Base-by-base conservation (phyloP, 2,113 vertebrate genomes). In the Calcarius ornatus region DNA sequence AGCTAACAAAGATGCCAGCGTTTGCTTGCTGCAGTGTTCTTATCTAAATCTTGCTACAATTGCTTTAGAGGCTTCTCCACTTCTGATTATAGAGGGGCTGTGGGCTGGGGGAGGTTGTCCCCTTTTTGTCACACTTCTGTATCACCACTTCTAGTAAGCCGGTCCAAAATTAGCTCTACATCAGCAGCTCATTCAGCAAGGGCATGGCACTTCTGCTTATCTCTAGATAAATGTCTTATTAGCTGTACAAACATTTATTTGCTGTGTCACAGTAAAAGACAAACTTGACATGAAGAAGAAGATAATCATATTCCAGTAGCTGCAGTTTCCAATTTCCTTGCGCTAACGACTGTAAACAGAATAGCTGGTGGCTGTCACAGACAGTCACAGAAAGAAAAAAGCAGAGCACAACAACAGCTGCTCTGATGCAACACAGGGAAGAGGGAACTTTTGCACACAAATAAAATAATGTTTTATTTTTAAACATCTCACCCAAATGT, bases 231-330 rank as follows among this genome's bases (percentile, higher is more conserved):
- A 89, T 45, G 38, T 77, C 83, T 82, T 88, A 77, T 25, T 90
- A 56, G 75, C 68, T 64, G 43, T 42, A 83, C 56, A 89, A 96
- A 94, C 40, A 87, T 83, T 95, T 92, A 3, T 65, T 90, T 73
- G n/a, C 68, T 90, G 22, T 80, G 63, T 95, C 27, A 80, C 63
- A 31, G 54, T 43, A 56, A 35, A 93, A 91, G 81, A 80, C 42
- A 94, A 92, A 72, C 48, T 40, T 93, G 75, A 51, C 45, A 33
- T 25, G 31, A 93, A 75, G 85, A 63, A 82, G 31, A 86, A 75
- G 35, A 73, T 43, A 79, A 61, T 57, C 48, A 57, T 33, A 45
- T 81, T 25, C 73, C 73, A 35, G 57, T 50, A 92, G 61, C 81
- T 81, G 70, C 47, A 82, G 78, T 65, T 76, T 89, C 59, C 68